Percentiles rank a stretch among this genome's conserved stretches.
Conservation (phyloP, 1,140 invertebrate genomes). For the Triops longicaudatus region DNA sequence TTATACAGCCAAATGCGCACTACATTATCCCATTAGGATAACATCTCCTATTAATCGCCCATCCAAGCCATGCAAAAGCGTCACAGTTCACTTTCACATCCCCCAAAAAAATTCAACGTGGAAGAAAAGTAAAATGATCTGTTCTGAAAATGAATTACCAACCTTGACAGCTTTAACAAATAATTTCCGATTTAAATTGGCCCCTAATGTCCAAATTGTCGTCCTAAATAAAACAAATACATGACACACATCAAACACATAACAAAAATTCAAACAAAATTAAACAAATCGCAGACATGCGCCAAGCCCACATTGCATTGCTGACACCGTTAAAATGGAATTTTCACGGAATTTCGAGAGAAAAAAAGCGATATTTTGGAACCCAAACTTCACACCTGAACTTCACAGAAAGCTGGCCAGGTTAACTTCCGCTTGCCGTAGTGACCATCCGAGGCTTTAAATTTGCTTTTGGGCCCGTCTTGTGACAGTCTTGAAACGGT, state of each 20-base stretch:
- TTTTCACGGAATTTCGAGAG: background rate
- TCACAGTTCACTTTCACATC: background rate
- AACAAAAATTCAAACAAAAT: slow-evolving; percentile 10
- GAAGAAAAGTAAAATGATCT: slow-evolving; percentile 27
- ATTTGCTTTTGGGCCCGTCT: background rate
- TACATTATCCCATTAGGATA: slow-evolving; percentile 17
- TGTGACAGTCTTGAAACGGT: background rate
- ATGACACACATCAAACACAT: background rate
- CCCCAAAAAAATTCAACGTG: background rate
- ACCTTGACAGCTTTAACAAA: slow-evolving; percentile 53
- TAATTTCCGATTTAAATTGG: slow-evolving; percentile 73
- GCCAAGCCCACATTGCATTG: background rate
- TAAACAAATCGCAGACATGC: slow-evolving; percentile 8
- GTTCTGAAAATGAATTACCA: slow-evolving; percentile 45
- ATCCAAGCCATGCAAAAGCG: background rate
- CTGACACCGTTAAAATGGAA: no score
- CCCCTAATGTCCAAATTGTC: slow-evolving; percentile 73
- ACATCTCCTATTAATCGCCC: background rate
- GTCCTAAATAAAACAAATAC: slow-evolving; percentile 46
- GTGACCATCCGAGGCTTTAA: slow-evolving; percentile 10
- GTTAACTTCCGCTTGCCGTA: slow-evolving; percentile 20
- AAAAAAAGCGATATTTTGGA: background rate
- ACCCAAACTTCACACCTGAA: slow-evolving; percentile 17
- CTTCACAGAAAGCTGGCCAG: background rate
- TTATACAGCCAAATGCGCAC: background rate